Percentiles rank a stretch among this genome's conserved stretches.
These are phyloP conservation scores for Hylaeus volcanicus DNA, from an alignment of 1,140 invertebrate genomes.

Conservation along the genomic window DNA sequence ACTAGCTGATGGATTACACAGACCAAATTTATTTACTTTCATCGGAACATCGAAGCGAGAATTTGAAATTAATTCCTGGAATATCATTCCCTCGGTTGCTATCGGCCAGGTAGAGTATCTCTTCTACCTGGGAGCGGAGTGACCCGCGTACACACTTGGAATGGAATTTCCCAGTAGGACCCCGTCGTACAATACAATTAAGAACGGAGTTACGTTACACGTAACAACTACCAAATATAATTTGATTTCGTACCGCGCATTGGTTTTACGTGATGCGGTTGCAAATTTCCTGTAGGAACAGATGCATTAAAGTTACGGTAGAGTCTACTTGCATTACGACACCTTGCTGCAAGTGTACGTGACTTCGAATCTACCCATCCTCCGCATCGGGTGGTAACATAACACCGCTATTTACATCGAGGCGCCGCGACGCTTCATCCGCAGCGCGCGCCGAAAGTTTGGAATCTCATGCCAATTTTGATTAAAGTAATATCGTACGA, in stretches of 20 bases:
- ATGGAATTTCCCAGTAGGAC: background rate
- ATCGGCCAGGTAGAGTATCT: no score
- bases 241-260: background rate
- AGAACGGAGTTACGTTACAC: background rate
- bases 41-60: no score
- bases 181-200: background rate
- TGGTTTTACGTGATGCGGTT: constrained; percentile 8
- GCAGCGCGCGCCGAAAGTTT: no score
- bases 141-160: background rate
- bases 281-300: background rate
- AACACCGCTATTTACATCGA: no score
- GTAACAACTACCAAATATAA: constrained; percentile 1
- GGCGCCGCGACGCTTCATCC: background rate
- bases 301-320: background rate
- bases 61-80: no score
- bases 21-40: no score
- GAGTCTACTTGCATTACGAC: background rate
- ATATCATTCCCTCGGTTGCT: no score
- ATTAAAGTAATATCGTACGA: no score
- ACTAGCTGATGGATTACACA: no score
- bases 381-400: background rate
- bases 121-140: no score
- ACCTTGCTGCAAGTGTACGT: constrained; percentile 2
- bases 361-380: background rate
- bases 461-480: no score